Percentiles rank a stretch among this genome's conserved stretches.
Evolutionary conservation across 2,888 invertebrate genomes (phyloP).

Genomic region (Myopa tessellatipennis): DNA sequence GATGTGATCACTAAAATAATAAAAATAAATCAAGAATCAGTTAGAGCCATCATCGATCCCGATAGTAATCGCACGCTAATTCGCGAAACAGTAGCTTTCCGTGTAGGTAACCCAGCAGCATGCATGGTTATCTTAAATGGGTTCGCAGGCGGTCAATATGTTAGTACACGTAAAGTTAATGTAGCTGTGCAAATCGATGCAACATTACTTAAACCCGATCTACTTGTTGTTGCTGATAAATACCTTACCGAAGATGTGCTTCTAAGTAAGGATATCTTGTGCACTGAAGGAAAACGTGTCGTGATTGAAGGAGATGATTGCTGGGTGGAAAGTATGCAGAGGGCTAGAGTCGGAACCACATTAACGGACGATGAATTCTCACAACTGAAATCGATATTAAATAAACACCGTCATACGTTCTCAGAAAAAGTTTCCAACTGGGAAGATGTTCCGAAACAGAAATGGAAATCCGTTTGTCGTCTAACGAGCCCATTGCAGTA

Average conservation of each 20-base stretch:
- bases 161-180: slow-evolving; percentile 36
- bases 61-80: slow-evolving; percentile 27
- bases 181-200: slow-evolving; percentile 36
- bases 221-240: slow-evolving; percentile 22
- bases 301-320: slow-evolving; percentile 43
- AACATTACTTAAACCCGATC: slow-evolving; percentile 14
- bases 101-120: not conserved
- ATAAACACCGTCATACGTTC: slow-evolving; percentile 28
- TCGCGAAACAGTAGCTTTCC: slow-evolving; percentile 19
- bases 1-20: slow-evolving; percentile 36
- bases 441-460: slow-evolving; percentile 38
- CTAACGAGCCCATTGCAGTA: slow-evolving; percentile 39
- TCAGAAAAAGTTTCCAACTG: slow-evolving; percentile 26
- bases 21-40: slow-evolving; percentile 25
- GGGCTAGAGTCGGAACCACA: not conserved
- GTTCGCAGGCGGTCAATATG: slow-evolving; percentile 42
- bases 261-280: slow-evolving; percentile 40
- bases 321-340: slow-evolving; percentile 26
- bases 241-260: slow-evolving; percentile 32
- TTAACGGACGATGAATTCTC: slow-evolving; percentile 27
- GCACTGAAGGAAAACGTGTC: slow-evolving; percentile 35
- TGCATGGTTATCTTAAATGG: slow-evolving; percentile 25
- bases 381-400: not conserved
- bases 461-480: slow-evolving; percentile 39
- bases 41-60: slow-evolving; percentile 30